Base-by-base conservation (phyloP, 2,797 vertebrate genomes). In the Tapirus indicus region DNA sequence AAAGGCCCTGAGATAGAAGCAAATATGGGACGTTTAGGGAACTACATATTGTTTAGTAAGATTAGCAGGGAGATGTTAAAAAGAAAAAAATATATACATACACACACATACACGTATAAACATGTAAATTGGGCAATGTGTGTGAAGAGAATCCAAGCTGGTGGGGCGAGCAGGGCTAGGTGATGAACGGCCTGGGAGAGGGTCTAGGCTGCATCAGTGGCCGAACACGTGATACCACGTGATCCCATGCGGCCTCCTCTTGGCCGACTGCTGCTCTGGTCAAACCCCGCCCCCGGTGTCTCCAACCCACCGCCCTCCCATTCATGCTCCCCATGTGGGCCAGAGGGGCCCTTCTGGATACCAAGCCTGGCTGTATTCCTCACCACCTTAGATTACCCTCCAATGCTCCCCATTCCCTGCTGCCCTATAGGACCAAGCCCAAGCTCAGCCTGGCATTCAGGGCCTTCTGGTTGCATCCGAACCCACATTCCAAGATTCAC, bases 51-150 rank as follows among this genome's bases (percentile, higher is more conserved):
- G 38, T 38, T 95, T 64, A 84, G 66, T 93, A 66, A 80, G 58
- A 77, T 88, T 80, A 85, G 29, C n/a, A 95, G 54, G n/a, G 32
- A 69, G 32, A 84, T 66, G n/a, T 60, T 49, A 25, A 52, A 82
- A 85, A 79, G 23, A 56, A 64, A 54, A 44, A 25, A 38, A 74
- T 20, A 7, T 17, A n/a, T 21, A 2, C 17, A 25, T 1, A 41
- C 20, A 32, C 4, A 27, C 29, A 72, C 38, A 68, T 1, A 75
- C 13, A 17, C 14, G 21, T 0, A 6, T 1, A 54, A 6, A 11
- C 64, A 74, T 2, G 29, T 21, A 62, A 29, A 44, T 0, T 11
- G 12, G 62, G n/a, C 14, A 14, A 44, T 2, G 23, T 20, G 49
- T 78, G 56, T 56, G 25, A 82, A 13, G 62, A 32, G 71, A 66